Evolutionary conservation across 2,797 vertebrate species (phyloP).

Genomic region (Mallotus villosus): DNA sequence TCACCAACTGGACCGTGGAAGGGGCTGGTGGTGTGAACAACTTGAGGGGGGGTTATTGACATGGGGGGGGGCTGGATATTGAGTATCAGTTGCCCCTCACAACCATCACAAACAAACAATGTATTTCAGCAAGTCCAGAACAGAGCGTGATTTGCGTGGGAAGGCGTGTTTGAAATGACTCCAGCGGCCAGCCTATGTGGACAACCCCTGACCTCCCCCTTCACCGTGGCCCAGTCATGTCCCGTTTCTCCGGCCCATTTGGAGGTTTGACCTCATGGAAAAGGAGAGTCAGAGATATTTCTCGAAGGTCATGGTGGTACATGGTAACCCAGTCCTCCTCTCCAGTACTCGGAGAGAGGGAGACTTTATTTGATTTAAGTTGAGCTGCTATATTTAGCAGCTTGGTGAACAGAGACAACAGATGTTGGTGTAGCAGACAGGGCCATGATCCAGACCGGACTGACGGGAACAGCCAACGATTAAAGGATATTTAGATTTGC

Average conservation of each 20-base stretch:
- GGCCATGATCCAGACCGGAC: constrained; percentile 19
- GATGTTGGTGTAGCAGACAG: constrained; percentile 72
- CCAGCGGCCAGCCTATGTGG: constrained; percentile 3
- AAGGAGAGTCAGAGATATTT: constrained; percentile 28
- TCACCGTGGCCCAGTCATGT: constrained; percentile 2
- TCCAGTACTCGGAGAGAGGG: constrained; percentile 32
- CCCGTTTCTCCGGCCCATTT: constrained; percentile 10
- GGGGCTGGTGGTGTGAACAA: not conserved
- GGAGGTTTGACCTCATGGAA: constrained; percentile 16
- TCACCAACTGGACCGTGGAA: no score
- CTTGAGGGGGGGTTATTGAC: constrained; percentile 23
- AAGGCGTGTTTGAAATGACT: constrained; percentile 29
- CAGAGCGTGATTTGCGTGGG: constrained; percentile 39
- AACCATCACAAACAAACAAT: constrained; percentile 53
- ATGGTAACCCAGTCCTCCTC: constrained; percentile 54
- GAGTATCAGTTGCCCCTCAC: constrained; percentile 45
- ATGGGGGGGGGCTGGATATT: constrained; percentile 30
- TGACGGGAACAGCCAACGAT: not conserved
- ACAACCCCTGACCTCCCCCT: constrained; percentile 11
- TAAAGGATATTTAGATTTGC: constrained; percentile 99
- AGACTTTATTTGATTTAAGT: constrained; percentile 72
- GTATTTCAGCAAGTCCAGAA: constrained; percentile 46
- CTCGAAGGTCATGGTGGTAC: constrained; percentile 64
- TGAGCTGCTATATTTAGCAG: constrained; percentile 81
- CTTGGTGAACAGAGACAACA: constrained; percentile 76